Evolutionary conservation across 2,888 invertebrate species (phyloP).

Genomic region (Scaptomyza flava): DNA sequence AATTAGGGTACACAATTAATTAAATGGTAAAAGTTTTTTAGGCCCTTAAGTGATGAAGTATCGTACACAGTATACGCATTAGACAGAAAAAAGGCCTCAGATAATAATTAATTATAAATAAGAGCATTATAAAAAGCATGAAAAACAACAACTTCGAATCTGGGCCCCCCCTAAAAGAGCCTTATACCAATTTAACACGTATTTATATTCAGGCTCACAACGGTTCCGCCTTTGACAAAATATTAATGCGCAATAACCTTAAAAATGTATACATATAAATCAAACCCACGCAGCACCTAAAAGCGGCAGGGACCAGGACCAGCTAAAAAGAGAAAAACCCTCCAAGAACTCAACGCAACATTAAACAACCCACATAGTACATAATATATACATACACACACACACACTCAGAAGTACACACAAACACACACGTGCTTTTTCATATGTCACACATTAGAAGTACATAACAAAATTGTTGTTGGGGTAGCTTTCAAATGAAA

Average conservation of each 20-base stretch:
- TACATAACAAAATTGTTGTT: slow-evolving; percentile 57
- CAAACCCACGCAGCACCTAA: slow-evolving; percentile 19
- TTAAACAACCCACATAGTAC: slow-evolving; percentile 38
- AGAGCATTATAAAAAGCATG: neutral
- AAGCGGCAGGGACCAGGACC: neutral
- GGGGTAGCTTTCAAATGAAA: slow-evolving; percentile 65
- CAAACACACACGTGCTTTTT: neutral
- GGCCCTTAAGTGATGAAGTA: neutral
- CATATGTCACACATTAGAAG: slow-evolving; percentile 44
- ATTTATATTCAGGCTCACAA: slow-evolving; percentile 20
- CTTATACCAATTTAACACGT: slow-evolving; percentile 14
- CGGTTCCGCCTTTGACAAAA: slow-evolving; percentile 22
- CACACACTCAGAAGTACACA: slow-evolving; percentile 1
- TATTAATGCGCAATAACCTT: slow-evolving; percentile 59
- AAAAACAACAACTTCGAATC: neutral
- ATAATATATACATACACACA: slow-evolving; percentile 9
- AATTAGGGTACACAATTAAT: neutral
- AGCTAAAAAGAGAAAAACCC: slow-evolving; percentile 51
- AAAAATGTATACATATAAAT: slow-evolving; percentile 45
- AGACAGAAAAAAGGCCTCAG: neutral
- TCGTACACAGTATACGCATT: neutral
- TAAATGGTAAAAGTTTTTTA: neutral
- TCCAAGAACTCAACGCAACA: slow-evolving; percentile 53
- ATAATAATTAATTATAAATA: slow-evolving; percentile 1
- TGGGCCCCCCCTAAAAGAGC: neutral